phyloP scores from a whole-genome alignment of 2,888 invertebrate species.

The Diabrotica balteata region DNA sequence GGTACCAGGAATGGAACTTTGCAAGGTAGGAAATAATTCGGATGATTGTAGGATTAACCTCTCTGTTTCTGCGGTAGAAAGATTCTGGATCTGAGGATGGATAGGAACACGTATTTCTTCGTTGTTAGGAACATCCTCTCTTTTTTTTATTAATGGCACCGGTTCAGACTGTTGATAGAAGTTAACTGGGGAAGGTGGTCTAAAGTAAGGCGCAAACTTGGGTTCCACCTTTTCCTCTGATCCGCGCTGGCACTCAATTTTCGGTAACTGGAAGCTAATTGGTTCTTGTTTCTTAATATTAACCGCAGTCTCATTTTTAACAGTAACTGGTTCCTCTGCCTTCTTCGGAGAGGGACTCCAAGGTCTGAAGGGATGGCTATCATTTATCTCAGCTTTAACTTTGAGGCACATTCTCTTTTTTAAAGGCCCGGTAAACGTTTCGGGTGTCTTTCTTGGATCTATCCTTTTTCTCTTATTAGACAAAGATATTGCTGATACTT shows the following conservation, averaged over 20 bases:
- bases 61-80: constrained; percentile 51
- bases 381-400: constrained; percentile 51
- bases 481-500: constrained; percentile 67
- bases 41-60: constrained; percentile 49
- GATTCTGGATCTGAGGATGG: constrained; percentile 48
- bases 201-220: constrained; percentile 46
- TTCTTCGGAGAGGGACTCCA: constrained; percentile 64
- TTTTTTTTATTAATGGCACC: constrained; percentile 50
- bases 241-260: constrained; percentile 32
- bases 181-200: constrained; percentile 52
- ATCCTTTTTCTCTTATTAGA: constrained; percentile 73
- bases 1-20: constrained; percentile 22
- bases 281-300: constrained; percentile 27
- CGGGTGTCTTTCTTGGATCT: constrained; percentile 67
- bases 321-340: not conserved
- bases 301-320: not conserved
- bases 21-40: constrained; percentile 52
- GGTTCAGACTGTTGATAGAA: constrained; percentile 46
- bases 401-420: constrained; percentile 75
- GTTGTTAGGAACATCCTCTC: constrained; percentile 30
- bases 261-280: constrained; percentile 38
- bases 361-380: constrained; percentile 68
- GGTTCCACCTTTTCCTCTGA: constrained; percentile 37
- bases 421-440: constrained; percentile 65
- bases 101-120: constrained; percentile 50